phyloP scores from a whole-genome alignment of 2,888 invertebrate species.

The Teleiodes luculella region DNA sequence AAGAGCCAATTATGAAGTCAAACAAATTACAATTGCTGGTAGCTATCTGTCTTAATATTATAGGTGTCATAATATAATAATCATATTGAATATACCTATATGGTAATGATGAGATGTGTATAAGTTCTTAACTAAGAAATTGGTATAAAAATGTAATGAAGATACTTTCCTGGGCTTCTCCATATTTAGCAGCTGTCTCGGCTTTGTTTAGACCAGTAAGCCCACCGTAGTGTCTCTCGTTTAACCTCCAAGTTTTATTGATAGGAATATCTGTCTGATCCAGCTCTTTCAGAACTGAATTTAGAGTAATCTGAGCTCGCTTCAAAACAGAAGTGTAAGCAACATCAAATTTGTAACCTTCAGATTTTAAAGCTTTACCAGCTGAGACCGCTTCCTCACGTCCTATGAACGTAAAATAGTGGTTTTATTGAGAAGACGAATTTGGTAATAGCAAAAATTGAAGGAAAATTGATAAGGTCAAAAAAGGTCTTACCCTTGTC shows the following conservation, averaged over 20 bases:
- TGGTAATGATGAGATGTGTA: no score
- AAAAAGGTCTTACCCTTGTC: constrained; percentile 76
- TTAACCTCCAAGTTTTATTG: constrained; percentile 88
- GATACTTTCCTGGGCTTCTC: constrained; percentile 83
- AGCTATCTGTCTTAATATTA: background rate
- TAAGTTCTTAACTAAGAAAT: no score
- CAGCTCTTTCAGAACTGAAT: constrained; percentile 82
- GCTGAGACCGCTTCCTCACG: constrained; percentile 83
- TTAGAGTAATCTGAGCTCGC: constrained; percentile 86
- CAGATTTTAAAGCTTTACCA: constrained; percentile 84
- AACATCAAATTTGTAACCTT: constrained; percentile 85
- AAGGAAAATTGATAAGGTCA: constrained; percentile 5
- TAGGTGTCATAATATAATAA: no score
- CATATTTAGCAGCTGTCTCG: constrained; percentile 90
- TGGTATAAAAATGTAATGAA: no score
- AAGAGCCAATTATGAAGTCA: no score
- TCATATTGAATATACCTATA: no score
- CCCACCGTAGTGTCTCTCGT: constrained; percentile 93
- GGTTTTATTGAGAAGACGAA: background rate
- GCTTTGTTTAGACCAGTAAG: constrained; percentile 91
- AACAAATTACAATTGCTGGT: no score
- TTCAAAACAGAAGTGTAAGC: constrained; percentile 90
- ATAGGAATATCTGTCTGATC: constrained; percentile 83
- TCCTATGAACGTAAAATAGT: constrained; percentile 57
- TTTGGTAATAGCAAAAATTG: no score